Conservation (phyloP, 2,113 vertebrate genomes). For the Empidonax traillii region DNA sequence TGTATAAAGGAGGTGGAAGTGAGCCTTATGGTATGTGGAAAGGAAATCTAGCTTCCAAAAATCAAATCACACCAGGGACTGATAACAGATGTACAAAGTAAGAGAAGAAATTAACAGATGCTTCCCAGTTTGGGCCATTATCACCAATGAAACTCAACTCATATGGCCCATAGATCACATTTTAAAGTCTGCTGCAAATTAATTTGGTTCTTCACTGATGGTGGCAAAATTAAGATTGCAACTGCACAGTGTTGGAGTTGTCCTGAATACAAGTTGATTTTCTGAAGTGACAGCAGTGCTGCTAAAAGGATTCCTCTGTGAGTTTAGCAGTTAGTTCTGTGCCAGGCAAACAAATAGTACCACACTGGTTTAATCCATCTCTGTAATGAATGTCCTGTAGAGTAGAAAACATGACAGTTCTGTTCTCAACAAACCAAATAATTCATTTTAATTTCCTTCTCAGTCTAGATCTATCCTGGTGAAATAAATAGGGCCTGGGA, state of each 20-base stretch:
- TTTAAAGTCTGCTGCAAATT: background rate
- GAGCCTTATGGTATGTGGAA: background rate
- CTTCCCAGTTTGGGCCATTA: constrained; percentile 23
- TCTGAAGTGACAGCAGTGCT: background rate
- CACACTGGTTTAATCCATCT: background rate
- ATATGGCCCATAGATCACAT: background rate
- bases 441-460: background rate
- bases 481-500: constrained; percentile 11
- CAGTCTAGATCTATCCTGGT: background rate
- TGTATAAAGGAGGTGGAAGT: constrained; percentile 32
- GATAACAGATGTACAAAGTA: constrained; percentile 35
- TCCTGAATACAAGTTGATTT: background rate
- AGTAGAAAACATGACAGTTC: background rate
- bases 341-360: background rate
- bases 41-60: constrained; percentile 51
- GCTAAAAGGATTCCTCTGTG: background rate
- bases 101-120: constrained; percentile 1
- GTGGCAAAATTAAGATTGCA: background rate
- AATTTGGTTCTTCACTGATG: background rate
- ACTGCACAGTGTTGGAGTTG: background rate
- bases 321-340: background rate
- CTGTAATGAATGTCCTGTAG: background rate
- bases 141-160: constrained; percentile 2
- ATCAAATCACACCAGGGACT: constrained; percentile 23
- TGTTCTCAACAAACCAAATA: background rate